Conservation (phyloP, 2,113 vertebrate genomes). For the Protomyctophum bolini region DNA sequence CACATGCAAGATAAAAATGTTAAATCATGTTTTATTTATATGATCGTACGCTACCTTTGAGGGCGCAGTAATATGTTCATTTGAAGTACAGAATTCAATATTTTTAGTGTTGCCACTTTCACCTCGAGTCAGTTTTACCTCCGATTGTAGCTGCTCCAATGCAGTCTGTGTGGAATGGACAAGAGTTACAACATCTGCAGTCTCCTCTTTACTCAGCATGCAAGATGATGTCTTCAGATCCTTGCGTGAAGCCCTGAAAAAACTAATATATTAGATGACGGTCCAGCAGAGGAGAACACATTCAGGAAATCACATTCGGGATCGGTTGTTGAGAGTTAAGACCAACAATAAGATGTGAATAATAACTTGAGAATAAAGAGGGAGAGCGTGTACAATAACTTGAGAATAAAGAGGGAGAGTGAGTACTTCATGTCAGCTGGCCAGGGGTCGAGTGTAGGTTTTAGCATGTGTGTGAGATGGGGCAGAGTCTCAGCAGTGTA, state of each 20-base stretch:
- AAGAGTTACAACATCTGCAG: conserved; percentile 40
- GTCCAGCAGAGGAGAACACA: background rate
- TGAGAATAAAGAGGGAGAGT: background rate
- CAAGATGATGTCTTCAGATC: conserved; percentile 14
- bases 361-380: background rate
- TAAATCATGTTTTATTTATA: no score
- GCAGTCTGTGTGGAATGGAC: conserved; percentile 56
- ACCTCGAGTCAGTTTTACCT: conserved; percentile 50
- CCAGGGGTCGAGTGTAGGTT: conserved; percentile 75
- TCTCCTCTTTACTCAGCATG: conserved; percentile 37
- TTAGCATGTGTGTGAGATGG: conserved; percentile 67
- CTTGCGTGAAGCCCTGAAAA: conserved; percentile 46
- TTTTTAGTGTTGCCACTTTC: background rate
- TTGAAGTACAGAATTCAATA: background rate
- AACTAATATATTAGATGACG: no score
- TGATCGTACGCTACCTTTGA: no score
- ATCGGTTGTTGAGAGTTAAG: no score
- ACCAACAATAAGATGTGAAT: background rate
- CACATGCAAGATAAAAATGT: no score
- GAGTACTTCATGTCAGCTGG: conserved; percentile 68
- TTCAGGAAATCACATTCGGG: background rate
- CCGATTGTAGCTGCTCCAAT: conserved; percentile 68
- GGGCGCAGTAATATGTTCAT: no score
- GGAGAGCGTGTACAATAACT: background rate
- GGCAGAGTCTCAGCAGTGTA: conserved; percentile 63